These are phyloP conservation scores for Riptortus pedestris DNA, from an alignment of 1,140 invertebrate species.

Conservation along the genomic window DNA sequence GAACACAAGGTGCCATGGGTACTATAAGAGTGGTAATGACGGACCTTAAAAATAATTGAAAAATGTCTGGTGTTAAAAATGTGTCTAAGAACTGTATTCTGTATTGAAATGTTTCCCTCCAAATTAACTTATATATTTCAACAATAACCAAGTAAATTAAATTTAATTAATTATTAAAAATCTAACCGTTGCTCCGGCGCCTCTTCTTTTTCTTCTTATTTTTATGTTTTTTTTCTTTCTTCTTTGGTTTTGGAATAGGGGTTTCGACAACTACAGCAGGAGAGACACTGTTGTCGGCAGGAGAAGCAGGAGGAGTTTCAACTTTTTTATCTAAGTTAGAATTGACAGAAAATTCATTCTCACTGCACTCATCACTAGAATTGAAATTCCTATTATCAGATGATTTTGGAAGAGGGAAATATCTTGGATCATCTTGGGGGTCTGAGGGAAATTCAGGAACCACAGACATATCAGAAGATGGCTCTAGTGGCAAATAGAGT, in stretches of 20 bases:
- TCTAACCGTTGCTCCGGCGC: no score
- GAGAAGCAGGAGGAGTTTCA: constrained; percentile 2
- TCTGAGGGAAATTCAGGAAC: constrained; percentile 30
- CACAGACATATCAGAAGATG: constrained; percentile 25
- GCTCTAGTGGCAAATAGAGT: constrained; percentile 24
- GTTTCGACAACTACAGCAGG: not conserved
- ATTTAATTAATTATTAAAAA: no score
- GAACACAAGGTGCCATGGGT: no score
- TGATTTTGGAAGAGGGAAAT: constrained; percentile 61
- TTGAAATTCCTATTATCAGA: constrained; percentile 54
- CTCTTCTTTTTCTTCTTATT: constrained; percentile 20
- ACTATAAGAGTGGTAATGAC: no score
- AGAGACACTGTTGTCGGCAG: not conserved
- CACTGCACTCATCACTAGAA: constrained; percentile 37
- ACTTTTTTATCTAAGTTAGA: constrained; percentile 18
- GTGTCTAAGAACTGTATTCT: no score
- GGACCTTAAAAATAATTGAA: no score
- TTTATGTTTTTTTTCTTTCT: constrained; percentile 18
- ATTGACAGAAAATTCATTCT: constrained; percentile 49
- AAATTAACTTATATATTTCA: no score
- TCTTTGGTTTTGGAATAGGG: not conserved
- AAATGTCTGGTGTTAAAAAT: no score
- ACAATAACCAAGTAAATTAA: no score
- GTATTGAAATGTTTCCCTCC: no score
- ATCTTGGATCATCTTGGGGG: constrained; percentile 54